A percentile compares a stretch with the other conserved stretches of the same genome.
Evolutionary conservation across 2,113 vertebrate genomes (phyloP).

Genomic region (Bambusicola thoracicus): DNA sequence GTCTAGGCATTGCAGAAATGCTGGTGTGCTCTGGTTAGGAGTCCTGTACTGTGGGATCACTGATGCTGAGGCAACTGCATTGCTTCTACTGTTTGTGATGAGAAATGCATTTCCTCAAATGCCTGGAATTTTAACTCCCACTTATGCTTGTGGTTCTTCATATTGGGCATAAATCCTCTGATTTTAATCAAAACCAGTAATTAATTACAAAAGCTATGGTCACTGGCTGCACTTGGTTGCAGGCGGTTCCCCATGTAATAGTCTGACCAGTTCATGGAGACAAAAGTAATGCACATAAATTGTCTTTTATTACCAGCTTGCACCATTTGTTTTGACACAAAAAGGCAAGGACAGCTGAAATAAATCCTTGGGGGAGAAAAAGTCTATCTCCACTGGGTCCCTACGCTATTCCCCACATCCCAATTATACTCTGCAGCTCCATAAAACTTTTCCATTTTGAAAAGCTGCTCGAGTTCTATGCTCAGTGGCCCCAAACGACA

Average conservation of each 20-base stretch:
- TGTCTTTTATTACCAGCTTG: conserved; percentile 25
- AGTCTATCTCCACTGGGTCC: accelerated
- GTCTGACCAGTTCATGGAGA: neutral
- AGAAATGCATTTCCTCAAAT: neutral
- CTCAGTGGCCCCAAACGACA: neutral
- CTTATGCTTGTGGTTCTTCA: neutral
- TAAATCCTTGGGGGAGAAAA: neutral
- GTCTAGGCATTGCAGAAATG: neutral
- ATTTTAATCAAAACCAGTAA: neutral
- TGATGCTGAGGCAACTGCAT: neutral
- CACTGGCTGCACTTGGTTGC: neutral
- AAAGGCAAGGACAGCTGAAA: conserved; percentile 27
- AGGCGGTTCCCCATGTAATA: neutral
- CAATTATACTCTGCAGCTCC: neutral
- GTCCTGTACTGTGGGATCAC: neutral
- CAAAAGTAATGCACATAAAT: neutral
- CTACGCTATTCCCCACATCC: neutral
- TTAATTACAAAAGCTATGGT: neutral
- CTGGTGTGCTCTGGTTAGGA: neutral
- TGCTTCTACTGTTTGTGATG: accelerated
- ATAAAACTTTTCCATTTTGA: conserved; percentile 10
- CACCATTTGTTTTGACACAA: conserved; percentile 40
- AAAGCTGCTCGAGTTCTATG: neutral
- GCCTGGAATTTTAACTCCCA: neutral
- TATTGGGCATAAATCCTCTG: neutral